phyloP scores from a whole-genome alignment of 2,113 vertebrate species.

The Recurvirostra avosetta region DNA sequence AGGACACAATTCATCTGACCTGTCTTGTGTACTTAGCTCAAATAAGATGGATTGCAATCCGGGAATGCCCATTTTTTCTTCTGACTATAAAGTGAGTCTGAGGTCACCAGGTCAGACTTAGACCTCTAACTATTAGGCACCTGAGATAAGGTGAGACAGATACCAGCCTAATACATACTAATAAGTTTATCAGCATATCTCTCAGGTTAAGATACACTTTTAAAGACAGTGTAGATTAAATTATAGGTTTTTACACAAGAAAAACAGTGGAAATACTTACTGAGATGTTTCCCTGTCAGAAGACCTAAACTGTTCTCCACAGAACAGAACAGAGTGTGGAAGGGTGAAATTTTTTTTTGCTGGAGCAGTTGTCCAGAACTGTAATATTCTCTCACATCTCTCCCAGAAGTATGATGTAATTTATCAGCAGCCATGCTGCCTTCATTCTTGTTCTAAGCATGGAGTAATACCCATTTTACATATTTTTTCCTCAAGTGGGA shows the following conservation, averaged over 20 bases:
- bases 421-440: background rate
- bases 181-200: background rate
- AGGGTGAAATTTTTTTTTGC: background rate
- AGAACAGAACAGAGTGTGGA: background rate
- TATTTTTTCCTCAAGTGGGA: background rate
- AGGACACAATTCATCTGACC: constrained; percentile 57
- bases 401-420: background rate
- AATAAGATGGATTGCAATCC: constrained; percentile 50
- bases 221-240: background rate
- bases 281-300: background rate
- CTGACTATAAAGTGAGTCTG: constrained; percentile 21
- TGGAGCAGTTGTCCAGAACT: background rate
- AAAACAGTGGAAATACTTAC: background rate
- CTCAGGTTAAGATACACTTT: background rate
- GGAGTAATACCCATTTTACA: background rate
- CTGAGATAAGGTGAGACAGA: constrained; percentile 46
- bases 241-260: background rate
- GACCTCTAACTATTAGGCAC: constrained; percentile 26
- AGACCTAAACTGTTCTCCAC: background rate
- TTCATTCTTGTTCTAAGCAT: background rate
- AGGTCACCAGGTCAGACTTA: constrained; percentile 36
- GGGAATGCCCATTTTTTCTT: constrained; percentile 33
- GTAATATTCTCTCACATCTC: background rate
- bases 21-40: constrained; percentile 49
- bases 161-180: background rate